Evolutionary conservation across 2,797 vertebrate genomes (phyloP), one percentile per base, ranked within the genome.

Genomic region (Ptychobarbus kaznakovi): DNA sequence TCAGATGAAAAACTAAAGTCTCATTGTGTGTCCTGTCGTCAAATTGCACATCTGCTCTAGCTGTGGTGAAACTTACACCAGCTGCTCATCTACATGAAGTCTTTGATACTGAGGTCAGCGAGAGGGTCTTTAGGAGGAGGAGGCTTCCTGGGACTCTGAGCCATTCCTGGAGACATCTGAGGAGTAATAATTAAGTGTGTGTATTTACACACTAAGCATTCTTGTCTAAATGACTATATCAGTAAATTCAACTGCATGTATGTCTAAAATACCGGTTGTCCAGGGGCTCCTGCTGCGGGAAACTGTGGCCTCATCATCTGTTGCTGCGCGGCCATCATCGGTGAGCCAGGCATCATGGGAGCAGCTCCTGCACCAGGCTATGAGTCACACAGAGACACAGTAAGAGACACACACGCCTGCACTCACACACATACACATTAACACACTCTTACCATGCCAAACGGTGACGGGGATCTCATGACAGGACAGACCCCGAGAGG

Each of bases 41-140:
- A 75, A 35, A 53, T 25, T 78, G 20, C 53, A 74, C 66, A 68
- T 28, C 11, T 80, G 49, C 25, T 68, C 7, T 53, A 58, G 35
- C 73, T 66, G 78, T 44, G 56, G 25, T 49, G 51, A 63, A 38
- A 66, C 77, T 53, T 44, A 63, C 87, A 77, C 88, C 92, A 89
- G 72, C 75, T 86, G 88, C 82, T 92, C 90, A 89, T 95, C 96
- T 98, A 99, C 96, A 99, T 98, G 96, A 99, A 99, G 95, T 99
- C 98, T 95, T 99, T 99, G 94, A 99, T 99, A 95, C 98, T 99
- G 94, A 99, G 97, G 96, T 99, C 98, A 93, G 98, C 98, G 95
- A 99, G 96, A 87, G 98, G 98, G 89, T 99, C 98, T 95, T 99
- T 98, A 90, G 97, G 92, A 90, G 98, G 97, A 20, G 94, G 94